These are phyloP conservation scores for Diphyllodes magnificus DNA, from an alignment of 2,113 vertebrate species.

Conservation along the genomic window DNA sequence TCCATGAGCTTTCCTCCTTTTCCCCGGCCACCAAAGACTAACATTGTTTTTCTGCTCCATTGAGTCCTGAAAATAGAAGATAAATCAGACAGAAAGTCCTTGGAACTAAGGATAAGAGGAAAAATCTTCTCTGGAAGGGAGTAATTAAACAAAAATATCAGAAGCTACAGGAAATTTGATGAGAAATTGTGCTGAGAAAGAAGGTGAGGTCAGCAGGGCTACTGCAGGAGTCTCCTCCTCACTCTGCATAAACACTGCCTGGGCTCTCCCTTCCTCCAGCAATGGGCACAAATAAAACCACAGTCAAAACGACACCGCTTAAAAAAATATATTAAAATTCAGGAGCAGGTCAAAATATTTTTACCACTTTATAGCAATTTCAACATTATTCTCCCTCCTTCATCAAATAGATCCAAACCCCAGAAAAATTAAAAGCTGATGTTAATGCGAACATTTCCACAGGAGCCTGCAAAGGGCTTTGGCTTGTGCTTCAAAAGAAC, in stretches of 20 bases:
- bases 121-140: not conserved
- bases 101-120: not conserved
- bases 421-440: not conserved
- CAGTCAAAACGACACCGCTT: not conserved
- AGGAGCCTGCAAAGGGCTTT: not conserved
- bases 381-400: not conserved
- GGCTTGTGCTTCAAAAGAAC: not conserved
- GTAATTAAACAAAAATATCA: not conserved
- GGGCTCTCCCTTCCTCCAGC: not conserved
- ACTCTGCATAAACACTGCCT: not conserved
- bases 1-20: not conserved
- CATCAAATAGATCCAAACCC: not conserved
- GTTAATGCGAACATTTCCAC: not conserved
- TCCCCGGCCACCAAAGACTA: not conserved
- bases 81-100: slow-evolving; percentile 2
- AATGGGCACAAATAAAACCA: not conserved
- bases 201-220: not conserved
- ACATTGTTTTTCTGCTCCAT: slow-evolving; percentile 1
- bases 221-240: not conserved
- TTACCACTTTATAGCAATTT: not conserved
- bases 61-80: slow-evolving; percentile 10
- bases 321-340: not conserved
- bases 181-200: not conserved
- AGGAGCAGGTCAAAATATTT: not conserved
- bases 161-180: not conserved